phyloP scores from a whole-genome alignment of 2,797 vertebrate genomes.

The Manis pentadactyla region DNA sequence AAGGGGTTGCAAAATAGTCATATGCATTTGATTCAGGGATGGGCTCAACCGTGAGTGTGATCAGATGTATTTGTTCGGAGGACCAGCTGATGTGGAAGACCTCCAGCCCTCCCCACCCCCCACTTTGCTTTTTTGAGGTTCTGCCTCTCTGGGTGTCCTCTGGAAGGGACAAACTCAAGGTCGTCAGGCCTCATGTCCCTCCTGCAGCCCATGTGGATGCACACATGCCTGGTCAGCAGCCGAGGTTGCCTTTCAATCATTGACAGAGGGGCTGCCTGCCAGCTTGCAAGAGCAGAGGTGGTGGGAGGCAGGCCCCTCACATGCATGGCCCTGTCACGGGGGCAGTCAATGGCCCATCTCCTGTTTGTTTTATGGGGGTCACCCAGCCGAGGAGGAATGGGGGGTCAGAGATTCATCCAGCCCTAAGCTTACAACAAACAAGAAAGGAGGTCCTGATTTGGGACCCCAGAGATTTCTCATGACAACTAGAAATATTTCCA shows the following conservation, averaged over 20 bases:
- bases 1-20: background rate
- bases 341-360: constrained; percentile 21
- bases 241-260: constrained; percentile 42
- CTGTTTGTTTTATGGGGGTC: constrained; percentile 48
- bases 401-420: background rate
- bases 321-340: background rate
- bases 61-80: background rate
- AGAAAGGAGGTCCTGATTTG: background rate
- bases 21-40: background rate
- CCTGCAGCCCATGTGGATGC: background rate
- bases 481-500: background rate
- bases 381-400: background rate
- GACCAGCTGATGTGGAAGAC: background rate
- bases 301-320: background rate
- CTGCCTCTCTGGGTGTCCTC: background rate
- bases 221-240: background rate
- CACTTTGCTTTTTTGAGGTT: background rate
- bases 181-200: background rate
- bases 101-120: background rate
- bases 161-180: background rate
- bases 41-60: background rate
- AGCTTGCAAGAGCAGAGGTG: constrained; percentile 30
- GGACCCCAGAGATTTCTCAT: background rate
- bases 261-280: constrained; percentile 55
- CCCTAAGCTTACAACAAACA: background rate